Base-by-base conservation (phyloP, 2,113 vertebrate species). In the Columbina picui region DNA sequence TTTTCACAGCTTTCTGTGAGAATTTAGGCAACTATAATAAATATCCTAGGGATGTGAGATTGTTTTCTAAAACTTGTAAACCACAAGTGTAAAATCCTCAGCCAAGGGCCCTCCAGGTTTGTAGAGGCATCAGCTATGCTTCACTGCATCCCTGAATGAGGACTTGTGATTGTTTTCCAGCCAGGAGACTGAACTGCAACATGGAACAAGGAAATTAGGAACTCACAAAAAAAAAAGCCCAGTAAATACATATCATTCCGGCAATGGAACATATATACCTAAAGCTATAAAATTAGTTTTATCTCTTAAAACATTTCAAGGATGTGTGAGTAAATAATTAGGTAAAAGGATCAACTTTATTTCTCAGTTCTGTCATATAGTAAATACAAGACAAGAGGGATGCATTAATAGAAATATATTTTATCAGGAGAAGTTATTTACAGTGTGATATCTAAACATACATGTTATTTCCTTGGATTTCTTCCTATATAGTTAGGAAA, bases 301-400 rank as follows among this genome's bases (percentile, higher is more conserved):
- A 57, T 71, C 14, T 89, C 36, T 63, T 38, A 75, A 71, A 87
- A 64, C 6, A 7, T 70, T 85, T 74, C 41, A 86, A 74, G 52
- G 23, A 78, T 45, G 10, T 53, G 18, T 83, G 27, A 94, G 75
- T 75, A 70, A 88, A 56, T 19, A 84, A 53, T 78, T 73, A 77
- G 59, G 47, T 59, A 76, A 71, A 81, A 89, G 26, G n/a, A 83
- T 65, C 60, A 30, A 75, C 21, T 94, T 96, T 83, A 90, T 93
- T 96, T 86, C 25, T 82, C 45, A 32, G 2, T 43, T 71, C 34
- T 63, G 10, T 64, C 70, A 81, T 41, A 47, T 6, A 73, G 59
- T 68, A 97, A 95, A 60, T 76, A 87, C 32, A 93, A 84, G 34
- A 75, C 34, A 91, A 78, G 27, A n/a, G 14, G 25, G 8, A 14